Base-by-base conservation (phyloP, 2,797 vertebrate species). In the Gallirallus australis region DNA sequence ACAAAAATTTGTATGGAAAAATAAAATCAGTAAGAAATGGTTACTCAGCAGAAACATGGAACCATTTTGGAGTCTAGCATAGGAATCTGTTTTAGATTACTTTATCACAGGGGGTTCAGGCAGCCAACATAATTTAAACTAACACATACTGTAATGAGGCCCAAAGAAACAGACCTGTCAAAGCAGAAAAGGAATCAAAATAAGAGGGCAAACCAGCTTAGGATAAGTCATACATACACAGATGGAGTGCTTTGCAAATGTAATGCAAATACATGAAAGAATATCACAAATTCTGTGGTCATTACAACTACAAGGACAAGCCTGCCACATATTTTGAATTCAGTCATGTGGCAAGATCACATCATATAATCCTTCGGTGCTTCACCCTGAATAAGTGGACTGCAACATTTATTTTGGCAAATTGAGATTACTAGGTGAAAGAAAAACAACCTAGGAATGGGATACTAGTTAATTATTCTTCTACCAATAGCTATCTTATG, bases 151-250 rank as follows among this genome's bases (percentile, higher is more conserved):
- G 13, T 65, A 93, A 82, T 47, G 25, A 84, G 87, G 40, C 75
- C 90, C 79, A 84, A 76, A 91, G 82, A 95, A 95, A 82, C 63
- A 76, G 71, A 39, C 28, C 8, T 66, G 71, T 56, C 77, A 92
- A 66, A 81, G 30, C 9, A 86, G 53, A 53, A 68, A 57, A 82
- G 45, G 9, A 80, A 77, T 54, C 59, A 65, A 87, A 94, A 69
- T n/a, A 65, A n/a, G 27, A 73, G 5, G 11, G 17, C 16, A 63
- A 61, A 60, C 83, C 30, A 77, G 3, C 57, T 53, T 40, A 59
- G n/a, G 45, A 56, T 69, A 94, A 63, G 45, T 35, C 9, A 12
- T 28, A 28, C 2, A 42, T 12, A 45, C 16, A 65, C 12, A 75
- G 33, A 40, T 4, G 33, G 39, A 37, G 7, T 15, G 10, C 6